Percentiles rank a stretch among this genome's conserved stretches.
Evolutionary conservation across 2,797 vertebrate genomes (phyloP).

Genomic region (Rhodeus uyekii): DNA sequence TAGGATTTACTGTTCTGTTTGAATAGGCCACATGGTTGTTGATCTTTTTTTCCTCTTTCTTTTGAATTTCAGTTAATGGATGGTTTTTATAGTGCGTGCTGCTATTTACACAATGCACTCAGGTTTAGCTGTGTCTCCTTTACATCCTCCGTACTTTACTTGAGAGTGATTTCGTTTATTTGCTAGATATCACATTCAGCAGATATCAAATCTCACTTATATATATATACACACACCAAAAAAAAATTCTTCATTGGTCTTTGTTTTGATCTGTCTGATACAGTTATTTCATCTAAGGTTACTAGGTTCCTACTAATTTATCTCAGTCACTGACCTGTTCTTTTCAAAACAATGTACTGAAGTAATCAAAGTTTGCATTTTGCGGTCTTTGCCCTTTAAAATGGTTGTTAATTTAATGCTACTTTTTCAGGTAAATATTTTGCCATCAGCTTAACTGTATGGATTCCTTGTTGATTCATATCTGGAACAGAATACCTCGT

Average conservation of each 20-base stretch:
- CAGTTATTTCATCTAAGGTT: not conserved
- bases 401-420: not conserved
- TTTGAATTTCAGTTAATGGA: slow-evolving; percentile 8
- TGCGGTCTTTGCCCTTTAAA: not conserved
- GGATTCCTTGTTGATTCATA: not conserved
- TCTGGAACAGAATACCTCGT: not conserved
- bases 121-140: slow-evolving; percentile 6
- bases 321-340: not conserved
- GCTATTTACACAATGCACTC: slow-evolving; percentile 40
- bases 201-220: not conserved
- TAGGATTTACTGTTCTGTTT: slow-evolving; percentile 1
- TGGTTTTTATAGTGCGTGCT: slow-evolving; percentile 24
- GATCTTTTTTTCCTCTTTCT: not conserved
- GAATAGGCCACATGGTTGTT: not conserved
- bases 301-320: not conserved
- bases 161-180: not conserved
- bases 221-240: too few relatives aligned
- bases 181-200: not conserved
- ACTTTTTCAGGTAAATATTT: slow-evolving; percentile 14
- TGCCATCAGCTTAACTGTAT: not conserved
- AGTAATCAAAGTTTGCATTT: not conserved
- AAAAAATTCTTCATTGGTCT: not conserved
- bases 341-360: slow-evolving; percentile 5
- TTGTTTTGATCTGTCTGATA: not conserved
- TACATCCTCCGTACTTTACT: not conserved